A percentile compares a stretch with the other conserved stretches of the same genome.
Evolutionary conservation across 2,888 invertebrate species (phyloP).

Genomic region (Alloplasta piceator): DNA sequence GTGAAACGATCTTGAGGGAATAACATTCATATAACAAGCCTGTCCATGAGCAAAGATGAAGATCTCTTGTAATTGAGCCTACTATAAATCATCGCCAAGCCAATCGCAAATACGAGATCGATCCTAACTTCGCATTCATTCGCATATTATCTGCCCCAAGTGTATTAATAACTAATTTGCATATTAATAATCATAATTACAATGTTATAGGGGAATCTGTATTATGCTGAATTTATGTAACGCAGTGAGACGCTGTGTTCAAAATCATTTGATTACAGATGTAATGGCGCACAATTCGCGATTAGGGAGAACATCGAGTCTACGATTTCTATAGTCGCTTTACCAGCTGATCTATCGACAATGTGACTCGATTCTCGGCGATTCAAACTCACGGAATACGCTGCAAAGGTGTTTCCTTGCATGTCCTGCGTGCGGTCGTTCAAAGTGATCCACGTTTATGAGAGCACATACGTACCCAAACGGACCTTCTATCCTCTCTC

Average conservation of each 20-base stretch:
- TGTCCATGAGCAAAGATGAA: constrained; percentile 7
- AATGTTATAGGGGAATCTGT: not conserved
- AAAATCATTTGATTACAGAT: not conserved
- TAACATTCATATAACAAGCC: too few species aligned
- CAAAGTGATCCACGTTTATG: constrained; percentile 60
- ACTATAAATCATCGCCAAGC: constrained; percentile 43
- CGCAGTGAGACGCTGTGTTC: not conserved
- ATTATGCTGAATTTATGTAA: not conserved
- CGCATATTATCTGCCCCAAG: constrained; percentile 36
- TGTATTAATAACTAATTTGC: constrained; percentile 24
- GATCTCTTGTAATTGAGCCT: constrained; percentile 48
- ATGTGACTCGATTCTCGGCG: constrained; percentile 40
- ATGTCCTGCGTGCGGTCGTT: constrained; percentile 47
- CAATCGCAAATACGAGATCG: constrained; percentile 53
- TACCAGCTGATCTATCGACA: constrained; percentile 26
- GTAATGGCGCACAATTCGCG: constrained; percentile 5
- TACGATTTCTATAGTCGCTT: constrained; percentile 21
- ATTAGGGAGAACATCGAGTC: constrained; percentile 53
- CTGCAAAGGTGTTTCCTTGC: not conserved
- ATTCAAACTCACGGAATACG: constrained; percentile 4
- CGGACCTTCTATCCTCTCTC: constrained; percentile 29
- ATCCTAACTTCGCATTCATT: constrained; percentile 62
- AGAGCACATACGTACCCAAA: constrained; percentile 21
- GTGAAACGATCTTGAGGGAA: too few species aligned
- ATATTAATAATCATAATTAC: not conserved